These are phyloP conservation scores for Xestia c-nigrum DNA, from an alignment of 2,888 invertebrate genomes.

Conservation along the genomic window DNA sequence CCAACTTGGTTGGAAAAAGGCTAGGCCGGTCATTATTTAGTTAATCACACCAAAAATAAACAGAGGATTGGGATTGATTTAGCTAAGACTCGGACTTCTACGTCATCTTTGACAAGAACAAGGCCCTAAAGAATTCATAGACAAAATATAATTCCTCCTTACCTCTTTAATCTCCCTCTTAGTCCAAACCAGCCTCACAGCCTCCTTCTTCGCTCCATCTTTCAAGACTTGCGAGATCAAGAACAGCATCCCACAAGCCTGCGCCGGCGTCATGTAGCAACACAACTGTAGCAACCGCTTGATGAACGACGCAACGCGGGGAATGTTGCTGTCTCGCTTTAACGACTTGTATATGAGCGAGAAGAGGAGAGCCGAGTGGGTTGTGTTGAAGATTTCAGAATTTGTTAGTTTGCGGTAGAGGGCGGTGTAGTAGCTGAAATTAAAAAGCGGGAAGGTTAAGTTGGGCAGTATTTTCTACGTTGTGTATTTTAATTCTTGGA, in stretches of 20 bases:
- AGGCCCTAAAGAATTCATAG: too few species aligned
- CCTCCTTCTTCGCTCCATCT: slow-evolving; percentile 79
- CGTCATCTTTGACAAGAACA: neutral
- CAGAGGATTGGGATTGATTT: neutral
- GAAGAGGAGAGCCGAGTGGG: slow-evolving; percentile 94
- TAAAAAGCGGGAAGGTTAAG: neutral
- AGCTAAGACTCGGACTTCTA: neutral
- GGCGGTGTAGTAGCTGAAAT: slow-evolving; percentile 94
- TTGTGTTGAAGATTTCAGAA: slow-evolving; percentile 92
- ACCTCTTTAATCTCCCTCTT: slow-evolving; percentile 78
- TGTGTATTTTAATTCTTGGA: too few species aligned
- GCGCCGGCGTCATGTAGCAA: slow-evolving; percentile 93
- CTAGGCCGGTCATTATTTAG: too few species aligned
- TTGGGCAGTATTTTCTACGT: neutral
- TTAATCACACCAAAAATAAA: too few species aligned
- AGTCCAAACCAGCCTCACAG: slow-evolving; percentile 79
- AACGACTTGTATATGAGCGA: slow-evolving; percentile 97
- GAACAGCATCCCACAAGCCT: slow-evolving; percentile 95
- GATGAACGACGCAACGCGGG: slow-evolving; percentile 95
- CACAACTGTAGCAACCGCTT: slow-evolving; percentile 92
- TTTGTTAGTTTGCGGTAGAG: slow-evolving; percentile 97
- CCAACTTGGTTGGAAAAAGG: too few species aligned
- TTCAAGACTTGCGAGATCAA: slow-evolving; percentile 93
- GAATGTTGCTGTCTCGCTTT: slow-evolving; percentile 93
- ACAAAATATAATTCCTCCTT: neutral